Base-by-base conservation (phyloP, 2,888 invertebrate species). In the Pachliopta kotzebuea region DNA sequence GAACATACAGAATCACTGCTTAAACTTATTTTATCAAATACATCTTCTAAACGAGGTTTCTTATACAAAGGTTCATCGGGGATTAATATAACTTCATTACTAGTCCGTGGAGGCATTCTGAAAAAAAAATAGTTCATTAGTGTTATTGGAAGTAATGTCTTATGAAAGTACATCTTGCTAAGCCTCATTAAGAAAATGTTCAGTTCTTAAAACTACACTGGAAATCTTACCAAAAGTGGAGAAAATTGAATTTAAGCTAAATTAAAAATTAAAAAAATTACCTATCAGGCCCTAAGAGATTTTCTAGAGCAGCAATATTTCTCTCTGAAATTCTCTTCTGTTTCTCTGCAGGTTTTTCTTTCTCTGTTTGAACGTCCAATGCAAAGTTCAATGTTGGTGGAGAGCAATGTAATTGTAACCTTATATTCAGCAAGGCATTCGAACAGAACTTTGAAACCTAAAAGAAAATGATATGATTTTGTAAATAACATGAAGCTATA, bases 361-460 rank as follows among this genome's bases (percentile, higher is more conserved):
- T 68, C n/a, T 78, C 74, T 0, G 68, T 68, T 4, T 65, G 71
- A 2, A 66, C 57, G 45, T 85, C 83, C 2, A 85, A 21, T 0
- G 83, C 80, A 67, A 82, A 90, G 71, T 71, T 85, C 4, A 91
- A 70, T 0, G 91, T 80, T 0, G 87, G 81, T 14, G 91, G 90
- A 8, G 90, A 81, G 66, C 88, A 86, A 69, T 90, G 86, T 4
- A 91, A 70, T 50, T 90, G 89, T 26, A 90, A 73, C 21, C 88
- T 76, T 61, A 91, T 88, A 65, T 90, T 82, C 18, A 89, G 72
- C 3, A 90, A 68, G 0, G 88, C 87, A 79, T 85, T 79, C 0
- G 83, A 79, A 62, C 86, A 81, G 71, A 89, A 85, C 60, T 77
- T 83, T 3, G 85, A 81, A 58, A 90, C 81, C 90, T 91, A 76